Evolutionary conservation across 2,888 invertebrate genomes (phyloP).

Genomic region (Conops quadrifasciatus): DNA sequence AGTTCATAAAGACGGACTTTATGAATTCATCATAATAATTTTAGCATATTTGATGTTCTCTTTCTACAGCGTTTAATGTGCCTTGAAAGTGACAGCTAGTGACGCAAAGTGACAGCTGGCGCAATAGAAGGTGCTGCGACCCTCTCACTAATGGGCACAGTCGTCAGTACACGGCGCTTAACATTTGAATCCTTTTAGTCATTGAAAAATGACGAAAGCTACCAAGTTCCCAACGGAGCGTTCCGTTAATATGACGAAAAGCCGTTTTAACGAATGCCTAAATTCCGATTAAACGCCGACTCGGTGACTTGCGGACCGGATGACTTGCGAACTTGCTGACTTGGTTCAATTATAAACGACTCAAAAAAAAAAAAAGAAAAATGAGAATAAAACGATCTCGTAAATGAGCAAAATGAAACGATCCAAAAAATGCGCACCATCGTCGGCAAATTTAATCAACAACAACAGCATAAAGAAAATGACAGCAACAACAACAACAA

Average conservation of each 20-base stretch:
- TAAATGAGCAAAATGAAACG: conserved; percentile 33
- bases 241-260: not conserved
- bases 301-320: too few relatives aligned
- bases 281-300: not conserved
- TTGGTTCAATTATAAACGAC: conserved; percentile 7
- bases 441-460: conserved; percentile 33
- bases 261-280: conserved; percentile 21
- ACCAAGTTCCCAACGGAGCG: not conserved
- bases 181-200: too few relatives aligned
- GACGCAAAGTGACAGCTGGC: too few relatives aligned
- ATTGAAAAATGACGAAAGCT: too few relatives aligned
- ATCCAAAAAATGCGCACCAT: conserved; percentile 3
- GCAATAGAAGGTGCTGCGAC: too few relatives aligned
- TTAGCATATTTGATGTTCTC: too few relatives aligned
- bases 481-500: conserved; percentile 22
- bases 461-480: conserved; percentile 10
- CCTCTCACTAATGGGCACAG: too few relatives aligned
- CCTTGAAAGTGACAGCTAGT: too few relatives aligned
- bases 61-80: too few relatives aligned
- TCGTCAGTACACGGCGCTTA: too few relatives aligned
- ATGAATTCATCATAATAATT: too few relatives aligned
- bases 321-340: not conserved
- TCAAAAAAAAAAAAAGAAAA: not conserved
- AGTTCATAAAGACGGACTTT: too few relatives aligned
- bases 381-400: conserved; percentile 5